Conservation (phyloP, 2,888 invertebrate species). For the Carterocephalus palaemon region DNA sequence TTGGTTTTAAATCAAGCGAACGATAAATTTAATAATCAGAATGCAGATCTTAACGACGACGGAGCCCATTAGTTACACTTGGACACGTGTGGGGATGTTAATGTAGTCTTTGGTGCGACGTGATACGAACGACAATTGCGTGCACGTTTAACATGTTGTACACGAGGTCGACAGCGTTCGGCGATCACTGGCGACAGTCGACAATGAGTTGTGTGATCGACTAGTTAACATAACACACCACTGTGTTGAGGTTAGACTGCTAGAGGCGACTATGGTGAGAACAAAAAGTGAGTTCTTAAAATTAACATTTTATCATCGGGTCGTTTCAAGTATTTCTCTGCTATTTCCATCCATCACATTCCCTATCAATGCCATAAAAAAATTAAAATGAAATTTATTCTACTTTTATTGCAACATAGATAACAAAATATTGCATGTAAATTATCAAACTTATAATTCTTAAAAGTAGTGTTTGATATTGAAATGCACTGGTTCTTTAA, state of each 20-base stretch:
- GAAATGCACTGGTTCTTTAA: too few relatives aligned
- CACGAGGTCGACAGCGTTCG: slow-evolving; percentile 12
- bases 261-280: too few relatives aligned
- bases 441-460: too few relatives aligned
- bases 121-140: slow-evolving; percentile 24
- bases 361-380: too few relatives aligned
- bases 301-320: too few relatives aligned
- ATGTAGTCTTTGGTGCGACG: slow-evolving; percentile 16
- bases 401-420: too few relatives aligned
- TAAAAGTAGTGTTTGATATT: too few relatives aligned
- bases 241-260: slow-evolving; percentile 1
- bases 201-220: slow-evolving; percentile 32
- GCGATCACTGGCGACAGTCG: slow-evolving; percentile 22
- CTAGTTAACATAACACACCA: slow-evolving; percentile 30
- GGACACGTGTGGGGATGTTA: slow-evolving; percentile 20
- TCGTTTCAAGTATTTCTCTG: too few relatives aligned
- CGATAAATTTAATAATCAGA: slow-evolving; percentile 5
- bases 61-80: slow-evolving; percentile 25
- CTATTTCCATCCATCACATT: too few relatives aligned
- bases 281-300: too few relatives aligned
- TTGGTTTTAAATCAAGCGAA: not conserved
- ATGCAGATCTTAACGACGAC: slow-evolving; percentile 30
- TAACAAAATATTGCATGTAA: too few relatives aligned
- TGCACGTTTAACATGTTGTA: slow-evolving; percentile 13
- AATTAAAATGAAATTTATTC: too few relatives aligned